These are phyloP conservation scores for Oscheius sp. DNA, from an alignment of 1,140 invertebrate genomes.

Conservation along the genomic window DNA sequence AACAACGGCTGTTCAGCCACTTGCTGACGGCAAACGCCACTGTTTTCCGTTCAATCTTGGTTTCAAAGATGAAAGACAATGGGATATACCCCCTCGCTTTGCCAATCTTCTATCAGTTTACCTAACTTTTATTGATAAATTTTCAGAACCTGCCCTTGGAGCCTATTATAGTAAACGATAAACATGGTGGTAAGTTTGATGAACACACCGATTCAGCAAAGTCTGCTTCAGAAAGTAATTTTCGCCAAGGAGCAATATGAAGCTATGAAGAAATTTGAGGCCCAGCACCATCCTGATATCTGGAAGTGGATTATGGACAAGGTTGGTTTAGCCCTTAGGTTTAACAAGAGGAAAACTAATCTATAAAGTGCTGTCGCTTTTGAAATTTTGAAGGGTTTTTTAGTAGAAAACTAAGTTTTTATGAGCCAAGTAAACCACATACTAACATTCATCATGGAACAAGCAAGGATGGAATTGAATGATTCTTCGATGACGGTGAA, in stretches of 20 bases:
- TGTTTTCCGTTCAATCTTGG: too few species aligned
- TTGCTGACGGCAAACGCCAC: too few species aligned
- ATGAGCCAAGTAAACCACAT: too few species aligned
- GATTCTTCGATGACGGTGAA: too few species aligned
- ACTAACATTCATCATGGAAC: too few species aligned
- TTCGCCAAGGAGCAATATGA: slow-evolving; percentile 35
- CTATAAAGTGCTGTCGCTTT: background rate
- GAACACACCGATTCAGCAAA: background rate
- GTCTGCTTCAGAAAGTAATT: slow-evolving; percentile 28
- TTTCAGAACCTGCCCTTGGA: too few species aligned
- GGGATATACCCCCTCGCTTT: too few species aligned
- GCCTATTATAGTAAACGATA: too few species aligned
- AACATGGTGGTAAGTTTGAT: slow-evolving; percentile 18
- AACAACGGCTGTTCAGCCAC: too few species aligned
- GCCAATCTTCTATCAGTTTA: too few species aligned
- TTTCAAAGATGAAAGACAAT: too few species aligned
- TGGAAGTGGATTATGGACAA: slow-evolving; percentile 40
- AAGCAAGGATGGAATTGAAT: background rate
- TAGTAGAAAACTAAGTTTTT: background rate
- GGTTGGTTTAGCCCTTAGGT: slow-evolving; percentile 4
- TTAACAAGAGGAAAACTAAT: background rate
- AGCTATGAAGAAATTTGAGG: slow-evolving; percentile 35
- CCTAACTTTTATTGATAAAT: too few species aligned
- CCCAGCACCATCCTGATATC: slow-evolving; percentile 33
- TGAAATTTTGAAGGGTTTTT: background rate